These are phyloP conservation scores for Siphlonurus alternatus DNA, from an alignment of 2,888 invertebrate species.

Conservation along the genomic window DNA sequence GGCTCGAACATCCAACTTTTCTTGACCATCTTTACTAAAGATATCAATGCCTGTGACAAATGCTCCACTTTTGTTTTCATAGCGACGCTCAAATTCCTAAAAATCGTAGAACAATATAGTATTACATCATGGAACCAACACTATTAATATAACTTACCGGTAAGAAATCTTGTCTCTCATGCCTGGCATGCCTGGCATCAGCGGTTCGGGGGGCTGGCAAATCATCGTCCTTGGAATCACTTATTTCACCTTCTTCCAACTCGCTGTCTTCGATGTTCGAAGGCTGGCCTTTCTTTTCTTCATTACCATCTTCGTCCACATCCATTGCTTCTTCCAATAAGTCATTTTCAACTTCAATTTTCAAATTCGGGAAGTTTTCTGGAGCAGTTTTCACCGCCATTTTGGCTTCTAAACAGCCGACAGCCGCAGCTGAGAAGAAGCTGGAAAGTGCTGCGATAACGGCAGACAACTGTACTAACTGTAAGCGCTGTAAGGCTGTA, in stretches of 20 bases:
- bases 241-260: constrained; percentile 29
- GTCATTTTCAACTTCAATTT: constrained; percentile 17
- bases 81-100: constrained; percentile 14
- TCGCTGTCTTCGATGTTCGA: constrained; percentile 13
- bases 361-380: constrained; percentile 24
- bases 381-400: constrained; percentile 8
- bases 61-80: constrained; percentile 23
- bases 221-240: constrained; percentile 17
- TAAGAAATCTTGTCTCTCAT: no score
- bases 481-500: no score
- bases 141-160: neutral
- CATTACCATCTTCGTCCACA: constrained; percentile 22
- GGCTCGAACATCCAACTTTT: constrained; percentile 36
- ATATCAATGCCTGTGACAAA: constrained; percentile 33
- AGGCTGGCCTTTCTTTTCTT: constrained; percentile 11
- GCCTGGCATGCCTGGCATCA: no score
- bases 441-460: neutral
- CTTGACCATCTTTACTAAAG: constrained; percentile 31
- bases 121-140: neutral
- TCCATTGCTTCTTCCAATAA: constrained; percentile 29
- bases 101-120: neutral
- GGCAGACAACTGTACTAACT: no score
- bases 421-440: neutral
- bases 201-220: no score
- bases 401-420: constrained; percentile 3